phyloP scores from a whole-genome alignment of 1,140 invertebrate species.

The Drosophila rhopaloa region DNA sequence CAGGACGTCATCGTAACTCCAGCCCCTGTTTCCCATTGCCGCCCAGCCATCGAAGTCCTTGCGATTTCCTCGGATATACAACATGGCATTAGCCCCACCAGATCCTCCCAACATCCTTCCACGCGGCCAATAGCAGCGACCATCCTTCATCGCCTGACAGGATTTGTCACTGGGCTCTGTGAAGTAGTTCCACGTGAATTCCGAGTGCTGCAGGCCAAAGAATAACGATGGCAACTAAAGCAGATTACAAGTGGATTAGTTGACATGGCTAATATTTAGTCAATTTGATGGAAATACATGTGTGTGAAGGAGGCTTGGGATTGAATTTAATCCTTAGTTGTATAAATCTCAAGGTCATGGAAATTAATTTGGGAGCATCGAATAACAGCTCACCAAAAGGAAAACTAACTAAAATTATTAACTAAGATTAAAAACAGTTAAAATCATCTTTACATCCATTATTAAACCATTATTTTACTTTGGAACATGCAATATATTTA shows the following conservation, averaged over 20 bases:
- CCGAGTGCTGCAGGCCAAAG: constrained; percentile 85
- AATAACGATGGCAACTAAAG: constrained; percentile 86
- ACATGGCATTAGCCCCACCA: constrained; percentile 92
- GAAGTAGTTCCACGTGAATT: constrained; percentile 89
- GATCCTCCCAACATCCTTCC: constrained; percentile 91
- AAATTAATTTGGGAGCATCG: too few relatives aligned
- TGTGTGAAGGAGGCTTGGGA: too few relatives aligned
- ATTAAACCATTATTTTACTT: too few relatives aligned
- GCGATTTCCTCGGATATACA: constrained; percentile 70
- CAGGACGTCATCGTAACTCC: constrained; percentile 72
- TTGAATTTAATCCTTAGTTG: too few relatives aligned
- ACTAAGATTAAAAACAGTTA: too few relatives aligned
- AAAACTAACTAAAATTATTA: too few relatives aligned
- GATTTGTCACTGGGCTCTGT: constrained; percentile 86
- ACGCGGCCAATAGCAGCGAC: constrained; percentile 88
- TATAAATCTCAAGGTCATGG: too few relatives aligned
- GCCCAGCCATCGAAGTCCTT: constrained; percentile 87
- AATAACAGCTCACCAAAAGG: too few relatives aligned
- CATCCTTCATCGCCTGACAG: constrained; percentile 85
- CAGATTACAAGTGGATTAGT: not conserved
- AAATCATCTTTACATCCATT: too few relatives aligned
- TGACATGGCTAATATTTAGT: too few relatives aligned
- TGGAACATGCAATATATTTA: too few relatives aligned
- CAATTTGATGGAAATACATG: too few relatives aligned
- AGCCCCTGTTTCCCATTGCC: constrained; percentile 84